Conservation (phyloP, 1,140 invertebrate genomes). For the Heliconius hermathena region DNA sequence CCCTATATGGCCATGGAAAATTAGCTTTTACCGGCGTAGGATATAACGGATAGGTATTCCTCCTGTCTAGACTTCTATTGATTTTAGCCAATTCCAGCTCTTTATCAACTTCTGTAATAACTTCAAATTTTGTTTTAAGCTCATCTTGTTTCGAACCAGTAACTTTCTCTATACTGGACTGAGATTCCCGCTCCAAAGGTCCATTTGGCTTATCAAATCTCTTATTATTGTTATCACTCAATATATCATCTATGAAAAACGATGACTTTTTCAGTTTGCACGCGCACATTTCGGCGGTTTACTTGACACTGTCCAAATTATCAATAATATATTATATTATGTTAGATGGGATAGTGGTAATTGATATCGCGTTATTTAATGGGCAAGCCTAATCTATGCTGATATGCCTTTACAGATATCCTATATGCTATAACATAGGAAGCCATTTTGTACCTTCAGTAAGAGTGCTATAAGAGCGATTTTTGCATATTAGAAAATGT, state of each 20-base stretch:
- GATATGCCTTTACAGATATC: conserved; percentile 33
- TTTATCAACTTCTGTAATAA: conserved; percentile 50
- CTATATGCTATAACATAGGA: neutral
- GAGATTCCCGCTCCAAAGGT: conserved; percentile 20
- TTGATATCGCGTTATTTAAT: conserved; percentile 78
- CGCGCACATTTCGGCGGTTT: conserved; percentile 67
- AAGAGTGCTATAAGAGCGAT: conserved; percentile 9
- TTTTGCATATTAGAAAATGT: neutral
- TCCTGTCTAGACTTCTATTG: conserved; percentile 55
- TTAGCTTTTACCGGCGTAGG: conserved; percentile 65
- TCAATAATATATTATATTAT: conserved; percentile 48
- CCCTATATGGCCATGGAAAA: conserved; percentile 55
- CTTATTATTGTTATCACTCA: conserved; percentile 43
- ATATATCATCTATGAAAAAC: conserved; percentile 74
- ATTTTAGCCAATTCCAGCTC: conserved; percentile 58
- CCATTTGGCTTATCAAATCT: neutral
- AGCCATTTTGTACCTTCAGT: conserved; percentile 13
- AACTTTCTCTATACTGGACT: conserved; percentile 39
- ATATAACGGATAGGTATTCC: conserved; percentile 66
- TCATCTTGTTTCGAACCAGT: conserved; percentile 21
- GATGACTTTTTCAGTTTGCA: conserved; percentile 68
- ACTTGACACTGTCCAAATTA: conserved; percentile 69
- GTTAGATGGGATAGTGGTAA: conserved; percentile 56
- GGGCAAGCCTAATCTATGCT: conserved; percentile 67
- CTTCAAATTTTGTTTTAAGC: conserved; percentile 44